Evolutionary conservation across 2,888 invertebrate genomes (phyloP).

Genomic region (Metacarcinus magister): DNA sequence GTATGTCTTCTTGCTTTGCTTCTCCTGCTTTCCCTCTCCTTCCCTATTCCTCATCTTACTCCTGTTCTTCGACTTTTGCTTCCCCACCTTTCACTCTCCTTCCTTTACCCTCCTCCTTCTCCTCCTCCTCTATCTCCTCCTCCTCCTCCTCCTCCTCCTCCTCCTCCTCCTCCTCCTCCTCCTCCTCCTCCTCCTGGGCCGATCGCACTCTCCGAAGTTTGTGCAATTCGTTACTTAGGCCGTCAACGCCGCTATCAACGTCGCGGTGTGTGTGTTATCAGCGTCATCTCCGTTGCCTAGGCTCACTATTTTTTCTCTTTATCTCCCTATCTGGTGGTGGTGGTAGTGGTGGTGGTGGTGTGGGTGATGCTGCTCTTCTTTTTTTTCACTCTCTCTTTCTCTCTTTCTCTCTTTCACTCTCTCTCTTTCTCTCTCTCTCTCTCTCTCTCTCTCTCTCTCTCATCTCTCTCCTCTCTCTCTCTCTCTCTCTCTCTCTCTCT

Average conservation of each 20-base stretch:
- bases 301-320: conserved; percentile 12
- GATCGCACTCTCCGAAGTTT: background rate
- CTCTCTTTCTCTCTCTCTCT: background rate
- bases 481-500: background rate
- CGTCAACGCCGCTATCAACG: conserved; percentile 5
- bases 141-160: no score
- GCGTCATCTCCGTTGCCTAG: background rate
- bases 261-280: background rate
- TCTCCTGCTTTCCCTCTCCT: no score
- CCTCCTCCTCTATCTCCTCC: no score
- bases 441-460: background rate
- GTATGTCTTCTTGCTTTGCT: no score
- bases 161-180: no score
- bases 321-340: background rate
- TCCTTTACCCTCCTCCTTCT: no score
- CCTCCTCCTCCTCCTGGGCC: background rate
- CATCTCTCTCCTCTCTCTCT: conserved; percentile 8
- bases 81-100: no score
- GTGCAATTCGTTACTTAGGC: background rate
- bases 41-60: no score
- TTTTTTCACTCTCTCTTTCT: background rate
- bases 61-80: no score
- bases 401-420: background rate
- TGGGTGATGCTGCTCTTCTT: no score
- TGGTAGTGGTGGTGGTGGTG: no score